A percentile compares a stretch with the other conserved stretches of the same genome.
Conservation (phyloP, 2,797 vertebrate genomes). For the Ctenosaura bakeri region DNA sequence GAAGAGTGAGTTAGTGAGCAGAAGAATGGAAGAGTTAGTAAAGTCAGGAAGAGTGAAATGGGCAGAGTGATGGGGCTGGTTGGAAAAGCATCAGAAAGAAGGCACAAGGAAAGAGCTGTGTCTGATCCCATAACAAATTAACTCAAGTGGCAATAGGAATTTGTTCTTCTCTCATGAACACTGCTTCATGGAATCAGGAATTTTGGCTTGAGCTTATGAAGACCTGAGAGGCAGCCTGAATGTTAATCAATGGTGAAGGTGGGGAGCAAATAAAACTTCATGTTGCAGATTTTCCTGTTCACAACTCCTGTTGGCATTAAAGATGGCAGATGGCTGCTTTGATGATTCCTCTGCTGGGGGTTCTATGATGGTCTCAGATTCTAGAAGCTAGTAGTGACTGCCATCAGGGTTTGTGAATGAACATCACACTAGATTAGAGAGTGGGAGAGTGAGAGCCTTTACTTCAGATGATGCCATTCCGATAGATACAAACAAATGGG, state of each 20-base stretch:
- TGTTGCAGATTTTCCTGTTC: background rate
- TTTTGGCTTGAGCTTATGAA: background rate
- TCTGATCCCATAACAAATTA: background rate
- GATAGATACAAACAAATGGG: constrained; percentile 13
- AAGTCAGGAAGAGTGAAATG: too few relatives aligned
- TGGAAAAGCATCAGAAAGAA: background rate
- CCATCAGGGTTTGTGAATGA: background rate
- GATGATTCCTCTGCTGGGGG: background rate
- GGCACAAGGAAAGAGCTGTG: background rate
- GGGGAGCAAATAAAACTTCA: background rate
- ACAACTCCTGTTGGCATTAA: background rate
- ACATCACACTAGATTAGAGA: background rate
- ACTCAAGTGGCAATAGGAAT: background rate
- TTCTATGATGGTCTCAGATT: background rate
- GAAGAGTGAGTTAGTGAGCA: background rate
- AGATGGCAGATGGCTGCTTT: background rate
- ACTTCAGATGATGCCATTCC: background rate
- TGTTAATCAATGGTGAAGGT: background rate
- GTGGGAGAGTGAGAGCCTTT: background rate
- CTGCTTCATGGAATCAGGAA: background rate
- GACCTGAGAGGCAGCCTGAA: background rate
- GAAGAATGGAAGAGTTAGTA: background rate
- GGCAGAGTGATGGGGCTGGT: too few relatives aligned
- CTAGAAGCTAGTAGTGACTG: background rate
- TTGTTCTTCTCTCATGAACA: background rate